Conservation (phyloP, 1,140 invertebrate species). For the Lasioglossum albipes region DNA sequence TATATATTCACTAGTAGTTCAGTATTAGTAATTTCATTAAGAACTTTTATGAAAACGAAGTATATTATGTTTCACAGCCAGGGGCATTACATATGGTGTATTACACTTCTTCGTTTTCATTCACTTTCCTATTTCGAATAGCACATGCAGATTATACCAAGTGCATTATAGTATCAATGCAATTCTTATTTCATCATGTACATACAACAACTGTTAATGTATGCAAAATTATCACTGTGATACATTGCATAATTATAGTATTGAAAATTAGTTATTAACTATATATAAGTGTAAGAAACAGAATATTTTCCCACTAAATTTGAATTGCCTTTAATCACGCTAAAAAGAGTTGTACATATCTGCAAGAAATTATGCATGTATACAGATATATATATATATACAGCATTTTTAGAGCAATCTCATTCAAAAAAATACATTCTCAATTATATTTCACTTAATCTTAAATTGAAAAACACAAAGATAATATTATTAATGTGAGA, state of each 20-base stretch:
- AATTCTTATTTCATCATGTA: conserved; percentile 15
- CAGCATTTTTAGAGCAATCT: conserved; percentile 7
- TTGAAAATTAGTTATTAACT: conserved; percentile 23
- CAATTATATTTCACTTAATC: neutral
- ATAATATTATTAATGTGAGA: conserved; percentile 4
- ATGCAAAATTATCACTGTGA: conserved; percentile 42
- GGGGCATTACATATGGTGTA: conserved; percentile 30
- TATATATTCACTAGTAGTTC: conserved; percentile 25
- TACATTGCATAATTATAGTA: conserved; percentile 36
- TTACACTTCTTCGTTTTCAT: conserved; percentile 8
- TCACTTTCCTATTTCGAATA: conserved; percentile 3
- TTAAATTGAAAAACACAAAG: neutral
- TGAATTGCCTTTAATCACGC: conserved; percentile 1
- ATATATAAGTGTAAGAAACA: conserved; percentile 18
- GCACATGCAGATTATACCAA: neutral
- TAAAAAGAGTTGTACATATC: conserved; percentile 22
- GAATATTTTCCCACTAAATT: conserved; percentile 21
- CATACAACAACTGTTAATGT: conserved; percentile 13
- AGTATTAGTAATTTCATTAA: conserved; percentile 9
- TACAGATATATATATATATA: neutral
- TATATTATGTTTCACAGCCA: conserved; percentile 3
- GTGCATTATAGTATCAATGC: conserved; percentile 13
- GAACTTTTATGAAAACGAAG: neutral
- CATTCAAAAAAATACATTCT: conserved; percentile 6
- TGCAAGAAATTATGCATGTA: conserved; percentile 17